phyloP scores from a whole-genome alignment of 1,140 invertebrate species.

The Drosophila nannoptera region DNA sequence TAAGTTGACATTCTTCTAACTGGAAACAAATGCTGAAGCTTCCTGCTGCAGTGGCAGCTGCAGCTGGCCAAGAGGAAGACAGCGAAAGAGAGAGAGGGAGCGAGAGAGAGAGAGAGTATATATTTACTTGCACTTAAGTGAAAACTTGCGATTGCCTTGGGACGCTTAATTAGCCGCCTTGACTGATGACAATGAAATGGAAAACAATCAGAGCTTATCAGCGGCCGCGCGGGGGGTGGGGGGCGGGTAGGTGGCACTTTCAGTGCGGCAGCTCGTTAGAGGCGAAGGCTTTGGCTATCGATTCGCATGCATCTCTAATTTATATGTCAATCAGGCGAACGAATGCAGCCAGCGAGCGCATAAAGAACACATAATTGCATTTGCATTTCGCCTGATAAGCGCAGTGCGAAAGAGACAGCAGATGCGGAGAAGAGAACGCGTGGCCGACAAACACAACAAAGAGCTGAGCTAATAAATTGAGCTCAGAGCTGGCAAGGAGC shows the following conservation, averaged over 20 bases:
- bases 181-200: constrained; percentile 65
- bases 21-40: constrained; percentile 58
- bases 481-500: constrained; percentile 51
- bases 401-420: neutral
- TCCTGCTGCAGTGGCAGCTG: constrained; percentile 22
- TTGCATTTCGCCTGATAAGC: constrained; percentile 65
- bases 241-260: constrained; percentile 49
- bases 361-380: constrained; percentile 77
- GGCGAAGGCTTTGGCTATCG: constrained; percentile 43
- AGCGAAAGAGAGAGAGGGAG: constrained; percentile 1
- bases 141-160: constrained; percentile 63
- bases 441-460: constrained; percentile 7
- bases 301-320: constrained; percentile 74
- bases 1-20: constrained; percentile 51
- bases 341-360: constrained; percentile 65
- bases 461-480: constrained; percentile 64
- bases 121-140: constrained; percentile 76
- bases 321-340: constrained; percentile 75
- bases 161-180: constrained; percentile 66
- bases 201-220: constrained; percentile 70
- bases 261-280: constrained; percentile 62
- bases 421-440: neutral
- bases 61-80: constrained; percentile 4
- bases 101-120: constrained; percentile 12
- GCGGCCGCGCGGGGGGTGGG: neutral